Conservation (phyloP, 2,888 invertebrate genomes). For the Calephelis perditalis region DNA sequence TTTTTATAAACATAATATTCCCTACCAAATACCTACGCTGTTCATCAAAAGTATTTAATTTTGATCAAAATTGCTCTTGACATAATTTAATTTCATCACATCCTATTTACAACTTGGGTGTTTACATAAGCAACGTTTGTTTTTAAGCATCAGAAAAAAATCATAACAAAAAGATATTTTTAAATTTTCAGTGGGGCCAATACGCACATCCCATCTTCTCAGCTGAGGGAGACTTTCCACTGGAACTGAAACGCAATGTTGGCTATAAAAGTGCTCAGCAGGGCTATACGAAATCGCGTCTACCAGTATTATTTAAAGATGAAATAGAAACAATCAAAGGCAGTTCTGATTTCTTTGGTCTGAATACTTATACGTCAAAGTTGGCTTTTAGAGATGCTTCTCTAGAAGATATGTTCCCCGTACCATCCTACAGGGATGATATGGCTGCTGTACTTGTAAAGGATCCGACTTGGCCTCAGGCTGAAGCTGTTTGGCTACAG, state of each 20-base stretch:
- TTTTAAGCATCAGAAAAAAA: too few relatives aligned
- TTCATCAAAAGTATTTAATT: too few relatives aligned
- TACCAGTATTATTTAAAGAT: conserved; percentile 66
- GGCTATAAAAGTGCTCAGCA: conserved; percentile 63
- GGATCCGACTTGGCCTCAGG: conserved; percentile 49
- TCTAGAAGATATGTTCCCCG: conserved; percentile 50
- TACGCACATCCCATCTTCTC: conserved; percentile 62
- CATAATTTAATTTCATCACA: too few relatives aligned
- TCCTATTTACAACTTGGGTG: too few relatives aligned
- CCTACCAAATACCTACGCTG: too few relatives aligned
- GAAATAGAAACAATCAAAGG: conserved; percentile 79
- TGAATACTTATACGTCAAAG: conserved; percentile 80
- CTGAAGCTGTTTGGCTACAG: conserved; percentile 49
- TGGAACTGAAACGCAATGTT: conserved; percentile 57
- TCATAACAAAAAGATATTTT: too few relatives aligned
- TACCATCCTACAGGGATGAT: conserved; percentile 59
- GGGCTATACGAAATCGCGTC: conserved; percentile 58
- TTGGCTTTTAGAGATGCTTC: conserved; percentile 56
- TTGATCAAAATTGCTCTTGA: too few relatives aligned
- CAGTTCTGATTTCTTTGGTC: conserved; percentile 82
- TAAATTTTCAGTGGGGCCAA: conserved; percentile 53
- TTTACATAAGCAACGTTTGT: too few relatives aligned
- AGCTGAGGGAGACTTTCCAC: conserved; percentile 68
- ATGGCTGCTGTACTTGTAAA: conserved; percentile 46
- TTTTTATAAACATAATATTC: too few relatives aligned